phyloP scores from a whole-genome alignment of 2,888 invertebrate species.

The Lepidochrysops patricia region DNA sequence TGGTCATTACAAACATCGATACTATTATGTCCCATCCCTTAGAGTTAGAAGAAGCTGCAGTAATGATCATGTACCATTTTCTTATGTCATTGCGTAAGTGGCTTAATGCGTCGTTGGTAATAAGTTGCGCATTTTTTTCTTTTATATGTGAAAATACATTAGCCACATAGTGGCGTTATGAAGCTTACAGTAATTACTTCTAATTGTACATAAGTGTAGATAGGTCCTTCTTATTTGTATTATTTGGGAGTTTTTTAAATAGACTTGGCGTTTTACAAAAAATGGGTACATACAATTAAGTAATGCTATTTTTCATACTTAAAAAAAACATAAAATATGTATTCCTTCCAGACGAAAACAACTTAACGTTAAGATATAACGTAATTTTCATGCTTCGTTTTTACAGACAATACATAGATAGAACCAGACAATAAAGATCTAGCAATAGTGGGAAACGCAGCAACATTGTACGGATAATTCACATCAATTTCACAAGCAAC shows the following conservation, averaged over 20 bases:
- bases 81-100: constrained; percentile 20
- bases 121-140: not conserved
- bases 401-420: too few relatives aligned
- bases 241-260: too few relatives aligned
- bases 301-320: too few relatives aligned
- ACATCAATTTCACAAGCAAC: not conserved
- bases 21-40: not conserved
- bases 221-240: too few relatives aligned
- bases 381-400: not conserved
- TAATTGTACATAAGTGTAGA: not conserved
- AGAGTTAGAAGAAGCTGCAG: not conserved
- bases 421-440: not conserved
- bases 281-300: too few relatives aligned
- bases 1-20: not conserved
- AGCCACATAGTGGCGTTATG: not conserved
- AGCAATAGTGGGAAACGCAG: not conserved
- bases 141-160: not conserved
- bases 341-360: too few relatives aligned
- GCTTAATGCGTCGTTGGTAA: constrained; percentile 17
- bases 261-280: too few relatives aligned
- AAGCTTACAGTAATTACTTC: not conserved
- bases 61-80: constrained; percentile 16
- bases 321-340: too few relatives aligned
- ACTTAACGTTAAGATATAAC: too few relatives aligned
- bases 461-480: constrained; percentile 4